A percentile compares a stretch with the other conserved stretches of the same genome.
Evolutionary conservation across 2,888 invertebrate species (phyloP).

Genomic region (Koerneria pararmatus): DNA sequence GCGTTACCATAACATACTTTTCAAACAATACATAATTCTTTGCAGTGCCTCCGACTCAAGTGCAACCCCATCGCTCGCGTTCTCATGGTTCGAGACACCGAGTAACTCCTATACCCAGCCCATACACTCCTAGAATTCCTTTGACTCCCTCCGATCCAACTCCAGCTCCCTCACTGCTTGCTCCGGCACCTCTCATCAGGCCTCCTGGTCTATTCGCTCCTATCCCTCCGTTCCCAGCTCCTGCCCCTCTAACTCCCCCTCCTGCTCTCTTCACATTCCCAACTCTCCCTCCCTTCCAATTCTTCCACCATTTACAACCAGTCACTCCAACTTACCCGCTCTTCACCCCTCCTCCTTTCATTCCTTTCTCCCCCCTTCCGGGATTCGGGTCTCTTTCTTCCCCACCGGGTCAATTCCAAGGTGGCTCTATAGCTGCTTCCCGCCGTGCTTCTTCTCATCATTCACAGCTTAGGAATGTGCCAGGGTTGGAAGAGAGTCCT

Average conservation of each 20-base stretch:
- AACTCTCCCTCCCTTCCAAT: neutral
- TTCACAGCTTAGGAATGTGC: neutral
- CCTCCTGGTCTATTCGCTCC: neutral
- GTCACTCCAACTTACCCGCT: neutral
- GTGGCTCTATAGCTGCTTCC: too few species aligned
- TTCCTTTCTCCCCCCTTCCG: conserved; percentile 23
- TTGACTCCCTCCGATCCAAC: conserved; percentile 7
- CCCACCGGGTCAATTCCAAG: too few species aligned
- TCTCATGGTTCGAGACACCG: too few species aligned
- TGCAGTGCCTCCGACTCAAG: too few species aligned
- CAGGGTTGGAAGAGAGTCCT: conserved; percentile 7
- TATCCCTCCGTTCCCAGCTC: conserved; percentile 23
- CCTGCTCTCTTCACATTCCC: conserved; percentile 10
- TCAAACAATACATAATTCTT: too few species aligned
- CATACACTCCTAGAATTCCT: neutral
- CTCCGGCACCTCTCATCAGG: neutral
- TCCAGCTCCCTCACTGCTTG: conserved; percentile 7
- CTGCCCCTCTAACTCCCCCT: conserved; percentile 29
- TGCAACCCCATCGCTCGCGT: too few species aligned
- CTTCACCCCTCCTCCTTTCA: conserved; percentile 24
- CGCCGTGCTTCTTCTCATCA: too few species aligned
- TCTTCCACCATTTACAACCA: conserved; percentile 5
- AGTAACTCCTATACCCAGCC: neutral
- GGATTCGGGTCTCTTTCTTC: conserved; percentile 25
- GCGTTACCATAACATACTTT: too few species aligned